A percentile compares a stretch with the other conserved stretches of the same genome.
phyloP scores from a whole-genome alignment of 2,113 vertebrate genomes.

The Pampusana beccarii region DNA sequence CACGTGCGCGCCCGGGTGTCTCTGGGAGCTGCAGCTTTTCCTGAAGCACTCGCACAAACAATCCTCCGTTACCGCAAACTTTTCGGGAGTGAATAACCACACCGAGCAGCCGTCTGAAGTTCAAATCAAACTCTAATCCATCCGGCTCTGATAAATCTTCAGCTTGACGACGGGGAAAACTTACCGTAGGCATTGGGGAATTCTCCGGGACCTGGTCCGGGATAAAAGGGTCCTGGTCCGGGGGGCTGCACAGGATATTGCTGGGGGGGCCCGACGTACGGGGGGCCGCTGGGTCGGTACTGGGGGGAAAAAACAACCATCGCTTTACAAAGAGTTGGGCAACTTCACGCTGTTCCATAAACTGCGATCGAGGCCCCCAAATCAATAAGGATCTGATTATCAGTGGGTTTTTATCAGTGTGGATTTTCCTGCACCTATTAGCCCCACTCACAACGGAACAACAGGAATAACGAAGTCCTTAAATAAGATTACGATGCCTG shows the following conservation, averaged over 20 bases:
- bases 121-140: slow-evolving; percentile 11
- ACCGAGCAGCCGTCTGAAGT: neutral
- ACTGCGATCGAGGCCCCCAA: neutral
- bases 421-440: too few species aligned
- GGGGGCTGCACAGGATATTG: slow-evolving; percentile 95
- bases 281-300: slow-evolving; percentile 92
- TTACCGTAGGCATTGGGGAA: slow-evolving; percentile 93
- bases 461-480: too few species aligned
- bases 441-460: too few species aligned
- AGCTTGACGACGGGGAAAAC: slow-evolving; percentile 40
- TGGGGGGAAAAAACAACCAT: slow-evolving; percentile 49
- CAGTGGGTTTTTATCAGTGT: too few species aligned
- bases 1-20: neutral
- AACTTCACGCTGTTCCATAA: neutral
- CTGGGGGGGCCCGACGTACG: slow-evolving; percentile 91
- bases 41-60: neutral
- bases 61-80: neutral
- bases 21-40: neutral
- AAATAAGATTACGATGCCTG: too few species aligned
- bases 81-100: slow-evolving; percentile 1
- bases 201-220: slow-evolving; percentile 93
- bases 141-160: neutral
- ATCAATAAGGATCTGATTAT: neutral
- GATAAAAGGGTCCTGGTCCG: slow-evolving; percentile 91
- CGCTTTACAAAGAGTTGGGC: neutral